A percentile compares a stretch with the other conserved stretches of the same genome.
Evolutionary conservation across 2,888 invertebrate species (phyloP).

Genomic region (Oasisia sp.): DNA sequence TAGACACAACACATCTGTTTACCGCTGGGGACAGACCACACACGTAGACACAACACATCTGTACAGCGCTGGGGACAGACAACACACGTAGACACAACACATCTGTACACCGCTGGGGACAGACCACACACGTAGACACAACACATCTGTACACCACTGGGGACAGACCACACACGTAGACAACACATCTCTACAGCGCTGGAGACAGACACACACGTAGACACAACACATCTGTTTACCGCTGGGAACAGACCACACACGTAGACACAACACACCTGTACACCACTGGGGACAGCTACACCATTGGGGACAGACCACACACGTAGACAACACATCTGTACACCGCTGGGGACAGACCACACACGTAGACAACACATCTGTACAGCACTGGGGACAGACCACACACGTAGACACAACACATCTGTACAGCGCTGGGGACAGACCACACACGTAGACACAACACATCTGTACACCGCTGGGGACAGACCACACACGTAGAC

Average conservation of each 20-base stretch:
- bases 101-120: constrained; percentile 27
- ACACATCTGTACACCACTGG: constrained; percentile 25
- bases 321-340: background rate
- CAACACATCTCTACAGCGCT: constrained; percentile 9
- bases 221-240: constrained; percentile 17
- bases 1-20: background rate
- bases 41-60: background rate
- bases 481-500: background rate
- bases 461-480: constrained; percentile 26
- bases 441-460: background rate
- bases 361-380: background rate
- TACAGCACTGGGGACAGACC: constrained; percentile 23
- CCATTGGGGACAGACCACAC: constrained; percentile 24
- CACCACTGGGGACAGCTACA: too few species aligned
- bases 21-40: constrained; percentile 25
- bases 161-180: background rate
- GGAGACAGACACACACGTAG: background rate
- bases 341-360: constrained; percentile 28
- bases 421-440: constrained; percentile 21
- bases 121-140: background rate
- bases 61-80: constrained; percentile 23
- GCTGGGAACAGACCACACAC: background rate
- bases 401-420: background rate
- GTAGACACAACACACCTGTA: background rate
- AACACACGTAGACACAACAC: background rate